Base-by-base conservation (phyloP, 1,140 invertebrate genomes). In the Drosophila parabipectinata region DNA sequence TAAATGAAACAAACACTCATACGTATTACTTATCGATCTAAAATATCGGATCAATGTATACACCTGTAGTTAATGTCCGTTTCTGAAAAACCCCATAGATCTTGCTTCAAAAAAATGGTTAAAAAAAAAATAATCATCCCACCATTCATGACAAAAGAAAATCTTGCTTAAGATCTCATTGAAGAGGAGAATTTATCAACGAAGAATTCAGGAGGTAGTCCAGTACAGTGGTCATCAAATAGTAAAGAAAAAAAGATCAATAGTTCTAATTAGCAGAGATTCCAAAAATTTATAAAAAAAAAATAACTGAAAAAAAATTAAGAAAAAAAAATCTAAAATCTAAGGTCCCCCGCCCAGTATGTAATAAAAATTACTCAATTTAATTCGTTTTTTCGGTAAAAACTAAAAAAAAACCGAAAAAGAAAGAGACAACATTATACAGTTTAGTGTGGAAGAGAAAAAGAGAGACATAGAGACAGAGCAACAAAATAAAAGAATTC, bases 1-100 rank as follows among this genome's bases (percentile, higher is more conserved):
- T 84, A 79, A 84, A 80, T 84, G 72, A 68, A 84, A 84, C 59
- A 47, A 84, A 15, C 4, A 47, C 72, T 85, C 77, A 87, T 79
- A 87, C 74, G 81, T 85, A 87, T 85, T 85, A 73, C 52, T 57
- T 69, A 60, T 53, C 55, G 55, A 72, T 56, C 34, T 18, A 21
- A 62, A 72, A 21, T 54, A 69, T 55, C 55, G 44, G 44, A 44
- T 60, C 48, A 60, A 53, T 62, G 32, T 61, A 48, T 53, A 63
- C 30, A 61, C 47, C 37, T 72, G 64, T 78, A 78, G 77, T 48
- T 69, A 69, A 69, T 39, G 63, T 32, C n/a, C n/a, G 24, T 4
- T 10, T 52, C 50, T 44, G 4, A 8, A 41, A 45, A 45, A 18
- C 8, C 44, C 32, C 39, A 12, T 41, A 14, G 3, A n/a, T 41